Evolutionary conservation across 2,113 vertebrate genomes (phyloP).

Genomic region (Sterna hirundo): DNA sequence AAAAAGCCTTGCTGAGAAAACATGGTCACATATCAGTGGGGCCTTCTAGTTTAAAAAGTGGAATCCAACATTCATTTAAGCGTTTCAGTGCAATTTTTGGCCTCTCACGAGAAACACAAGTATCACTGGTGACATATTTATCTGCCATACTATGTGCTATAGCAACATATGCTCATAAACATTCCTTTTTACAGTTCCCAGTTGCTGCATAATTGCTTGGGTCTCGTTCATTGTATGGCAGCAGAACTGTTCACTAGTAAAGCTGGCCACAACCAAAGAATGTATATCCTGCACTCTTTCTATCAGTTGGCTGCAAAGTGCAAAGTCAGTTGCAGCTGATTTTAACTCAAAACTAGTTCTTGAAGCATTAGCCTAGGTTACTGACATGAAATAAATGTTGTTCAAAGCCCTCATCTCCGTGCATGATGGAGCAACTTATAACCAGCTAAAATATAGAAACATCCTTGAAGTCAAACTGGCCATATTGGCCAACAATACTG

Average conservation of each 20-base stretch:
- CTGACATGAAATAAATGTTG: neutral
- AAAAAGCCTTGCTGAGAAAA: neutral
- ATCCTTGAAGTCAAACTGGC: neutral
- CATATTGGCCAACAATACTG: neutral
- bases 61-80: neutral
- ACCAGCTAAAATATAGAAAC: neutral
- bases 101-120: neutral
- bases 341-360: neutral
- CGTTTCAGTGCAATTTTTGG: neutral
- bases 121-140: neutral
- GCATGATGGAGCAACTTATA: neutral
- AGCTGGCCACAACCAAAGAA: neutral
- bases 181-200: neutral
- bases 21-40: neutral
- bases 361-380: neutral
- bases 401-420: neutral
- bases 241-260: neutral
- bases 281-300: neutral
- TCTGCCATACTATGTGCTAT: neutral
- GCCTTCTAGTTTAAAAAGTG: neutral
- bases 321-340: neutral
- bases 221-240: neutral
- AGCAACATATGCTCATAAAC: constrained; percentile 1
- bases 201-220: neutral
- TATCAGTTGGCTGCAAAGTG: neutral